Base-by-base conservation (phyloP, 2,797 vertebrate species). In the Syndactyla subalaris region DNA sequence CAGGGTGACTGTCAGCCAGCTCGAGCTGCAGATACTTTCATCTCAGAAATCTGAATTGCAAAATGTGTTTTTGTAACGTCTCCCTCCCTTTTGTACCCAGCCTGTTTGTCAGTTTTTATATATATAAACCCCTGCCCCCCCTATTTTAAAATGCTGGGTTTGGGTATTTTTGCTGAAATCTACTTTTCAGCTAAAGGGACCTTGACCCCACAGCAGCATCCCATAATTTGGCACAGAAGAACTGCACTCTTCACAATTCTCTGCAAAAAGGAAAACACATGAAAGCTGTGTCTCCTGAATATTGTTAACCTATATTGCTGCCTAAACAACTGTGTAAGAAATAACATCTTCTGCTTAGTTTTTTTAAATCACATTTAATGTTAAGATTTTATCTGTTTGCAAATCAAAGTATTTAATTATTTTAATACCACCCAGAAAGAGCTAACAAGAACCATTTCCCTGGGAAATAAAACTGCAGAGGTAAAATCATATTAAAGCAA, bases 31-130 rank as follows among this genome's bases (percentile, higher is more conserved):
- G 78, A 85, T 10, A 34, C 92, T 92, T 96, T 94, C 94, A 94
- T 92, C 41, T 76, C 18, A 49, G 68, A 24, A 63, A 95, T 95
- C 59, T 96, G 89, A 95, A 93, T 92, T 92, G 89, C 93, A 95
- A 88, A 95, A 61, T 3, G 3, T 78, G 76, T 89, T 94, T 92
- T 83, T 41, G 61, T 74, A 57, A 38, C 2, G 0, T 94, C 61
- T 89, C 46, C 10, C 36, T 36, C 51, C 34, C 57, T 89, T 91
- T 73, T 54, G 51, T 79, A 79, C 45, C 38, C 79, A 46, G 54
- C 30, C 15, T 46, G 49, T 67, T 94, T 95, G 81, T 67, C 89
- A 61, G 82, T 27, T 83, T 93, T 80, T 88, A 85, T 72, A 67
- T 75, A 78, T 10, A 73, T 73, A 75, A 58, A 11, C 36, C 36